These are phyloP conservation scores for Helleia helle DNA, from an alignment of 2,888 invertebrate species.

Conservation along the genomic window DNA sequence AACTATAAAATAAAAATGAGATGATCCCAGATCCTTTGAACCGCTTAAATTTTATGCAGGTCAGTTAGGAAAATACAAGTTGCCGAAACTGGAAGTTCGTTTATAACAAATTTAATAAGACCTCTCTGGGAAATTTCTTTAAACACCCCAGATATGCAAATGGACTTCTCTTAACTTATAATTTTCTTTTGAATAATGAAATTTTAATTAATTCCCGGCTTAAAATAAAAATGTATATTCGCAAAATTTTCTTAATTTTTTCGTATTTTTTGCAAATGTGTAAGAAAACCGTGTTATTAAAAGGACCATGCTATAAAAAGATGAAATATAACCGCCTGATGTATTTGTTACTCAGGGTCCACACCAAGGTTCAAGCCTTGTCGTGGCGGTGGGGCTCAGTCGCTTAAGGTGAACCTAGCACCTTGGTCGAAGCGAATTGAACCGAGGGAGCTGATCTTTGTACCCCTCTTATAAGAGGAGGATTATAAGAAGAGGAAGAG, in stretches of 20 bases:
- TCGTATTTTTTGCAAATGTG: background rate
- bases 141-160: constrained; percentile 26
- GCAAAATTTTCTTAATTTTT: background rate
- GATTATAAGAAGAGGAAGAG: no score
- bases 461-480: no score
- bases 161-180: constrained; percentile 22
- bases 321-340: constrained; percentile 1
- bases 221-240: constrained; percentile 19
- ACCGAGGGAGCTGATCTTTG: no score
- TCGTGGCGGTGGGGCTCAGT: no score
- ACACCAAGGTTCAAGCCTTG: no score
- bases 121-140: constrained; percentile 20
- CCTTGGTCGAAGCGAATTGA: no score
- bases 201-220: constrained; percentile 28
- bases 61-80: constrained; percentile 8
- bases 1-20: no score
- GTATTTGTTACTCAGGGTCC: background rate
- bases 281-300: no score
- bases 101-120: constrained; percentile 24
- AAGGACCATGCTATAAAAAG: no score
- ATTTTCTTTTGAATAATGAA: constrained; percentile 29
- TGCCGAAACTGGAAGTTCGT: constrained; percentile 12
- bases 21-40: background rate
- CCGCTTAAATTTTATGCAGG: background rate
- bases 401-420: no score